Percentiles rank a stretch among this genome's conserved stretches.
Conservation (phyloP, 2,113 vertebrate species). For the Lucifuga dentata region DNA sequence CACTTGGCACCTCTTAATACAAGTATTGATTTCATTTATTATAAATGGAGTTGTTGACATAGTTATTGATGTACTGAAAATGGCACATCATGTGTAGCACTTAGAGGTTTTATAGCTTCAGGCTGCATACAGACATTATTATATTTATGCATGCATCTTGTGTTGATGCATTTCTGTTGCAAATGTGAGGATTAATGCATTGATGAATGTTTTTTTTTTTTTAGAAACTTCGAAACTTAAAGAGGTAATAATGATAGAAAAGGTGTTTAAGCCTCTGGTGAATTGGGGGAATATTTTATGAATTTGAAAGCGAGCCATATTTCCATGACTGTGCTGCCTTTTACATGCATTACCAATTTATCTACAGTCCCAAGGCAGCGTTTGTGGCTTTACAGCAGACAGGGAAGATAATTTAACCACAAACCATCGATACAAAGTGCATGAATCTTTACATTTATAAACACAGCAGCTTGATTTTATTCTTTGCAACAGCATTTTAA, state of each 20-base stretch:
- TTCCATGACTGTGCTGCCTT: constrained; percentile 58
- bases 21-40: constrained; percentile 30
- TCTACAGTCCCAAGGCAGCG: constrained; percentile 51
- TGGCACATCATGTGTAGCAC: background rate
- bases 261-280: constrained; percentile 39
- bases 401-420: constrained; percentile 64
- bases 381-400: constrained; percentile 64
- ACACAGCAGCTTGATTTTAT: constrained; percentile 44
- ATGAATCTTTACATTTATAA: constrained; percentile 50
- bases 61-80: constrained; percentile 3
- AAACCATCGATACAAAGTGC: constrained; percentile 50
- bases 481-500: constrained; percentile 52
- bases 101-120: constrained; percentile 9
- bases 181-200: constrained; percentile 36
- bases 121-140: background rate
- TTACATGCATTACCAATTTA: constrained; percentile 68
- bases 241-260: constrained; percentile 36
- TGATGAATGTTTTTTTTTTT: constrained; percentile 33
- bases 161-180: background rate
- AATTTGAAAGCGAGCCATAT: constrained; percentile 58
- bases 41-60: constrained; percentile 3
- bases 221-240: constrained; percentile 26
- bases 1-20: constrained; percentile 18
- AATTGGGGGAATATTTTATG: constrained; percentile 61
- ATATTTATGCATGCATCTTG: background rate